Conservation (phyloP, 2,113 vertebrate species). For the Chitala chitala region DNA sequence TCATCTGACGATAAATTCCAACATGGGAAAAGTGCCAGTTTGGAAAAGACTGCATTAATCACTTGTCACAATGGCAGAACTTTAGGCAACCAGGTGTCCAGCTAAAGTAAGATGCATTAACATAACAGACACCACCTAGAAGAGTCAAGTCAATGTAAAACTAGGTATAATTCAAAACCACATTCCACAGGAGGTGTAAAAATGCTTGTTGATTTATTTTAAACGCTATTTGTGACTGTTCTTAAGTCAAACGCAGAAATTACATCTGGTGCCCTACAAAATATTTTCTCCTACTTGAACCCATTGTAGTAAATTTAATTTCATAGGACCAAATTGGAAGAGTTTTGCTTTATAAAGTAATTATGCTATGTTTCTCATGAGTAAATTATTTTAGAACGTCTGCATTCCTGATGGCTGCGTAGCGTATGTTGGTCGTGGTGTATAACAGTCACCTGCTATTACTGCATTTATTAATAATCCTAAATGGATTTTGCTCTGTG, state of each 20-base stretch:
- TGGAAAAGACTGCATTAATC: constrained; percentile 10
- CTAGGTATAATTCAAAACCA: background rate
- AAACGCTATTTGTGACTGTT: background rate
- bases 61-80: background rate
- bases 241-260: background rate
- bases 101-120: background rate
- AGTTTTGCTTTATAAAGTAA: background rate
- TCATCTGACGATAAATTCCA: background rate
- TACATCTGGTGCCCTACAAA: background rate
- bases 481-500: too few species aligned
- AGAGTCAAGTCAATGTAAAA: background rate
- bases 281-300: background rate
- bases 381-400: background rate
- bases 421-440: too few species aligned
- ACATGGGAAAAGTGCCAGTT: background rate
- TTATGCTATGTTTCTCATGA: background rate
- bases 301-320: background rate
- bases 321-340: background rate
- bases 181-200: too few species aligned
- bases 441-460: too few species aligned
- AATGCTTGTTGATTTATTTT: background rate
- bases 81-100: background rate
- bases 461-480: too few species aligned
- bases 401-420: background rate
- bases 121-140: background rate